Evolutionary conservation across 64 coral and sea anemone species (phyloP), one percentile per base, ranked within the genome.

Genomic region (Montipora cactus): DNA sequence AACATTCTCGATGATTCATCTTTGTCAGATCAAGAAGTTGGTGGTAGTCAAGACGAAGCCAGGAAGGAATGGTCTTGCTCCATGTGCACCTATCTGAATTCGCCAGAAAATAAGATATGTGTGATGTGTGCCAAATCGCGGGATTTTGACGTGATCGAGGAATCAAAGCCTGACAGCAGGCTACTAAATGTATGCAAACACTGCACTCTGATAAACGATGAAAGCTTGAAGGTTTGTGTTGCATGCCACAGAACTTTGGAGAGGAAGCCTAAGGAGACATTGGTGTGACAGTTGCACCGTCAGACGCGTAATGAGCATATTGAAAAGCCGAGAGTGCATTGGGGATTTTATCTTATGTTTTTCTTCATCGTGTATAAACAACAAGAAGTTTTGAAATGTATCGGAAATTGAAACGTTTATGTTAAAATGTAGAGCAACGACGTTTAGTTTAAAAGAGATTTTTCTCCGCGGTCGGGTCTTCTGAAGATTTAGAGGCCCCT

Each of bases 61-160:
- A 37, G 37, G 2, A 49, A 21, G 6, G 64, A 71, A 47, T 86
- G 82, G 82, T 4, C 44, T 7, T 86, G 82, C 50, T 23, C 18
- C 66, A 66, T 62, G 10, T 86, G 82, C 47, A 86, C 82, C 15
- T 86, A 5, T 7, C 19, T 86, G 0, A 86, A 86, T 72, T 18
- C 45, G n/a, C 19, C 66, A 5, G 62, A 86, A 7, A 15, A 86
- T 19, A 72, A 21, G 21, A 50, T 86, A 1, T 86, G 82, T 71
- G 7, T 14, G 7, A 51, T 86, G 19, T 86, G 82, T 51, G 44
- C 6, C 37, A 7, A 46, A 14, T 50, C 82, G 3, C 82, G 82
- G 8, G 82, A 64, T 13, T 5, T 86, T 45, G 44, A 64, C 66
- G 9, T 6, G 13, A 49, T 61, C 13, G 52, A 81, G 12, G 7